These are phyloP conservation scores for Globodera ellingtonae DNA, from an alignment of 1,140 invertebrate genomes.

Conservation along the genomic window DNA sequence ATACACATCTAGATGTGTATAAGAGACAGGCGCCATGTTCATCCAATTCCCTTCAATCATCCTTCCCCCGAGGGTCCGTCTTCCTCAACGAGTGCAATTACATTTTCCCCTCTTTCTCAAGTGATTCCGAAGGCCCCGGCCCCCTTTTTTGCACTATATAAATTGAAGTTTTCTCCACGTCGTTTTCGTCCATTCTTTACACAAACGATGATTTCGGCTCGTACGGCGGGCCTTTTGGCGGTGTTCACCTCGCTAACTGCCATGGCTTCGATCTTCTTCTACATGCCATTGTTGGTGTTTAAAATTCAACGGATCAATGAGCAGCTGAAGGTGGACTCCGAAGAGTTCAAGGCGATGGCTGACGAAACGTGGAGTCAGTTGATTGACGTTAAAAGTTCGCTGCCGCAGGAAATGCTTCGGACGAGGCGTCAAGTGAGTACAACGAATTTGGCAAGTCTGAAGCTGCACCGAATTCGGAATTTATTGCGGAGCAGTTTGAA, in stretches of 20 bases:
- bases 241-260: conserved; percentile 50
- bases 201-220: conserved; percentile 50
- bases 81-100: not conserved
- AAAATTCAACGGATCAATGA: conserved; percentile 60
- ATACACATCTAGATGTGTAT: no score
- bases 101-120: not conserved
- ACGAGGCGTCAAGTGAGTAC: conserved; percentile 24
- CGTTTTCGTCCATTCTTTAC: not conserved
- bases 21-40: no score
- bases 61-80: not conserved
- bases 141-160: not conserved
- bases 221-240: conserved; percentile 53
- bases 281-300: conserved; percentile 52
- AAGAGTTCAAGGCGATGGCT: conserved; percentile 57
- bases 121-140: not conserved
- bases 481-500: no score
- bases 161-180: not conserved
- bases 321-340: conserved; percentile 58
- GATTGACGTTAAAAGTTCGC: conserved; percentile 27
- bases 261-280: conserved; percentile 50
- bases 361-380: conserved; percentile 59
- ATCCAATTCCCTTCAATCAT: conserved; percentile 7
- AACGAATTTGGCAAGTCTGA: no score
- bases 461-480: no score
- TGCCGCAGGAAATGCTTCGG: conserved; percentile 25